phyloP scores from a whole-genome alignment of 1,140 invertebrate genomes.

The Solen grandis region DNA sequence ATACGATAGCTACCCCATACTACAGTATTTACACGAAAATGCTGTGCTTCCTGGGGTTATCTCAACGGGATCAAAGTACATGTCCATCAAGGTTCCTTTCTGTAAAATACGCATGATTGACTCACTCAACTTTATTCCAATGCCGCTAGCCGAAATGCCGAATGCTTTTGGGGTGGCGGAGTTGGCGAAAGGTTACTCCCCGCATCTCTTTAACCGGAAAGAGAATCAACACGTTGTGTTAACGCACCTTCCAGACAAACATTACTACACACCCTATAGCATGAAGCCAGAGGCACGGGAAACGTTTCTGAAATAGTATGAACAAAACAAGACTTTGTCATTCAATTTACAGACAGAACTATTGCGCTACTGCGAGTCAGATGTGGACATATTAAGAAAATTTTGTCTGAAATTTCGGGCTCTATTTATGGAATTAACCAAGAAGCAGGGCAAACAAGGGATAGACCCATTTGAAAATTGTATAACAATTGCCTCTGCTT shows the following conservation, averaged over 20 bases:
- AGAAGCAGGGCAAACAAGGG: neutral
- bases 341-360: slow-evolving; percentile 34
- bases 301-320: too few relatives aligned
- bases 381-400: slow-evolving; percentile 41
- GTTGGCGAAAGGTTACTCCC: slow-evolving; percentile 35
- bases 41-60: slow-evolving; percentile 2
- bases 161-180: slow-evolving; percentile 15
- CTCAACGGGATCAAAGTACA: slow-evolving; percentile 11
- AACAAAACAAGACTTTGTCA: too few relatives aligned
- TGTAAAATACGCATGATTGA: too few relatives aligned
- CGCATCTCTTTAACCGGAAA: too few relatives aligned
- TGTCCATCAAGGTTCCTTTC: slow-evolving; percentile 10
- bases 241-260: neutral
- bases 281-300: neutral
- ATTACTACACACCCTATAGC: neutral
- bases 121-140: too few relatives aligned
- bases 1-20: slow-evolving; percentile 27
- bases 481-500: slow-evolving; percentile 19
- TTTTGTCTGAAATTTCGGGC: neutral
- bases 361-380: slow-evolving; percentile 7
- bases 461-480: too few relatives aligned
- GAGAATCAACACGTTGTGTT: slow-evolving; percentile 5
- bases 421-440: slow-evolving; percentile 17
- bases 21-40: slow-evolving; percentile 24
- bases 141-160: slow-evolving; percentile 7